These are phyloP conservation scores for Oreochromis mossambicus DNA, from an alignment of 2,797 vertebrate species.

Conservation along the genomic window DNA sequence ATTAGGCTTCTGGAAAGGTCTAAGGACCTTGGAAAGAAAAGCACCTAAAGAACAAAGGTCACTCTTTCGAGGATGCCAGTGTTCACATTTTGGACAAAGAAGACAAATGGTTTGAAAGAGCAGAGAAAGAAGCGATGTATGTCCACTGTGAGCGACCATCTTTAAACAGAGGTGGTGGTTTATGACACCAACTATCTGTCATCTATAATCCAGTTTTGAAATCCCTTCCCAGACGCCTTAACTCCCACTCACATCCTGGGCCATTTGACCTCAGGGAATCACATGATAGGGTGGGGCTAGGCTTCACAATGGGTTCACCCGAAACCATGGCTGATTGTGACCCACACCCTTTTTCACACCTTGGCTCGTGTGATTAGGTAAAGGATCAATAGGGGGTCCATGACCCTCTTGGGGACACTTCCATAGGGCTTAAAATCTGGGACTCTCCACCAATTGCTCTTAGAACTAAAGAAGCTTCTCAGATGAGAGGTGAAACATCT, in stretches of 20 bases:
- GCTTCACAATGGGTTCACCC: neutral
- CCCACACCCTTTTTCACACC: neutral
- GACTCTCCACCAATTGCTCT: neutral
- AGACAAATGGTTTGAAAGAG: neutral
- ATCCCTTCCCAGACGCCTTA: too few relatives aligned
- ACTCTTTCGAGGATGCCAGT: neutral
- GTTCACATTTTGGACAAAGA: neutral
- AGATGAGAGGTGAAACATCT: neutral
- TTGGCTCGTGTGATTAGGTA: neutral
- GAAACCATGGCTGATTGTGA: neutral
- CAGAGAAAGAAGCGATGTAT: accelerated
- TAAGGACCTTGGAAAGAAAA: neutral
- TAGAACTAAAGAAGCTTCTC: neutral
- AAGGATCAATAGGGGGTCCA: neutral
- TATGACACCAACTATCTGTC: accelerated
- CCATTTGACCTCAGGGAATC: too few relatives aligned
- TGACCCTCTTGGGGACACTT: neutral
- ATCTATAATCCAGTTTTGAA: neutral
- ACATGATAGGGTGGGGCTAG: too few relatives aligned
- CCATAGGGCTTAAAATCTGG: neutral
- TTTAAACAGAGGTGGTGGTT: neutral
- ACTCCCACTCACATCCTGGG: too few relatives aligned
- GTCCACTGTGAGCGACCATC: accelerated
- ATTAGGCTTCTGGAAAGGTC: neutral
- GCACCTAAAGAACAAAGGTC: accelerated